Conservation (phyloP, 2,797 vertebrate genomes). For the Psittacula derbiana region DNA sequence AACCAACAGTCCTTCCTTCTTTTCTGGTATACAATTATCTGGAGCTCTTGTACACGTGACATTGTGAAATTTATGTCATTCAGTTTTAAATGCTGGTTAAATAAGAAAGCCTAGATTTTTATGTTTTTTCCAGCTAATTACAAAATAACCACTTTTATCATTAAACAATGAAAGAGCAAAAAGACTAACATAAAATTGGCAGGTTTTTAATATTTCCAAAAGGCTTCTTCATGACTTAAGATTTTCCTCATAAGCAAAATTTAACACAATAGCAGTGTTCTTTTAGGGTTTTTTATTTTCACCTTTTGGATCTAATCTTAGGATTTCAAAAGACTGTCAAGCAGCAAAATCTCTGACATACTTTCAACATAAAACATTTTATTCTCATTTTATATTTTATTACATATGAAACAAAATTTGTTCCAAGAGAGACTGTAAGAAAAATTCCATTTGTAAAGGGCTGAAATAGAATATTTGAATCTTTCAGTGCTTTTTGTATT, state of each 20-base stretch:
- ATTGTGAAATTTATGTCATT: not conserved
- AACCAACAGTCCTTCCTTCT: not conserved
- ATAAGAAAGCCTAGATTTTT: not conserved
- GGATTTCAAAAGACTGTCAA: not conserved
- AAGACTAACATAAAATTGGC: not conserved
- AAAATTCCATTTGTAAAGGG: not conserved
- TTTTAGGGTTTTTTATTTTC: not conserved
- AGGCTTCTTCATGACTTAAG: not conserved
- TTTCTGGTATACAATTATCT: not conserved
- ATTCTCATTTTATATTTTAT: not conserved
- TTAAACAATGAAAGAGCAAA: not conserved
- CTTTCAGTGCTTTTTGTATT: not conserved
- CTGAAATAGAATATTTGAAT: not conserved
- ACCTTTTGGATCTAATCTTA: not conserved
- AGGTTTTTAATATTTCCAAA: not conserved
- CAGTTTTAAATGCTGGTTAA: not conserved
- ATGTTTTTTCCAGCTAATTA: not conserved
- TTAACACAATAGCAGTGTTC: not conserved
- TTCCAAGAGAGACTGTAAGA: not conserved
- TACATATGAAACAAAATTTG: not conserved
- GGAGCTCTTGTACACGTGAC: not conserved
- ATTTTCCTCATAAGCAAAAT: not conserved
- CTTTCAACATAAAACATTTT: not conserved
- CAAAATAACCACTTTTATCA: not conserved
- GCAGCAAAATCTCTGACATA: not conserved